Base-by-base conservation (phyloP, 2,113 vertebrate genomes). In the Sebastes schlegelii region DNA sequence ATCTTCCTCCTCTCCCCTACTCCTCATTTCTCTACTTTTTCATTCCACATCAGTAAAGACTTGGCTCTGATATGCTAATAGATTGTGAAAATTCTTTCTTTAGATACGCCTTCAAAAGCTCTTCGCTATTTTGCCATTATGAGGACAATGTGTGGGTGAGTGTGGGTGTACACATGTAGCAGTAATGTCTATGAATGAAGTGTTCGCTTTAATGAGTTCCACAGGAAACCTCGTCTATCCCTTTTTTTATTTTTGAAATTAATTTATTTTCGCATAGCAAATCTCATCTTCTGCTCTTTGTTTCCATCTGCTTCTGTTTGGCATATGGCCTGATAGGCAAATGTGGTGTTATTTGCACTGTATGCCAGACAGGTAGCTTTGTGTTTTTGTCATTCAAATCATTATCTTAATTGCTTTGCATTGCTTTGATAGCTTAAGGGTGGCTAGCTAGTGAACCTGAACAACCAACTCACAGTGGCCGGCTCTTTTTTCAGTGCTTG, bases 381-480 rank as follows among this genome's bases (percentile, higher is more conserved):
- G 66, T 9, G 76, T 77, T 85, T 87, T 91, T 84, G 83, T 87
- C 75, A 87, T 90, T 91, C 69, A 86, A 75, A 90, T 91, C 57
- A 85, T 89, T 82, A 74, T 78, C 72, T 67, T 89, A 78, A 87
- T 90, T 88, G 85, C 67, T 91, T 91, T 87, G 78, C 75, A 82
- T 54, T 72, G 74, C 77, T 90, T 75, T 75, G 64, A 67, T 81
- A 75, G 74, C 79, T 74, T 66, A 63, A 63, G 52, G 80, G 66
- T 54, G 26, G 57, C 65, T 48, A 0, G 61, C 16, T 57, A 49
- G 52, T 79, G 77, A 88, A 78, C 80, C 80, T 80, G 68, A 86
- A 83, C 77, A 67, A 83, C 51, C 42, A 55, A 42, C 48, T 72
- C 64, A 26, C 40, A 75, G 49, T 75, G 76, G 86, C 72, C 62